Conservation (phyloP, 2,113 vertebrate genomes). For the Xenopus borealis region DNA sequence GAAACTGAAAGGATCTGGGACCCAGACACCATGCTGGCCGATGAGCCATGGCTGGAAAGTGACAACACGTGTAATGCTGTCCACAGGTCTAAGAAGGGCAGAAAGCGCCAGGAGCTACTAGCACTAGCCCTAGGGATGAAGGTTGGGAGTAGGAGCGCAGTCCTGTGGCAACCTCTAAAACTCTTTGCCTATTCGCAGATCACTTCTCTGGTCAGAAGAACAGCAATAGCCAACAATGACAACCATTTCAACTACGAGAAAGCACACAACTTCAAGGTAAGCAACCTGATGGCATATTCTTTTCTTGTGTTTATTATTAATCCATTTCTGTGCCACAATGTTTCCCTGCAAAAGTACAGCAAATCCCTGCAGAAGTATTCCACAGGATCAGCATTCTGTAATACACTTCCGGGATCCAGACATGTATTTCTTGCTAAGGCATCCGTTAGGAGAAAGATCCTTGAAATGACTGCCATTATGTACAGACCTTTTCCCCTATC, state of each 20-base stretch:
- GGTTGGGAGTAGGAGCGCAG: slow-evolving; percentile 76
- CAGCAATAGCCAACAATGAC: slow-evolving; percentile 84
- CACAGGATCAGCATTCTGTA: no score
- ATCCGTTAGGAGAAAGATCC: no score
- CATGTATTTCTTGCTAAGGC: no score
- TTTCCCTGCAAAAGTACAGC: no score
- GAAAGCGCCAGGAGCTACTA: slow-evolving; percentile 87
- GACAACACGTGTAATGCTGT: slow-evolving; percentile 70
- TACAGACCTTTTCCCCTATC: no score
- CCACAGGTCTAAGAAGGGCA: slow-evolving; percentile 75
- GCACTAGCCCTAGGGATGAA: slow-evolving; percentile 86
- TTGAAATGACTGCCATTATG: no score
- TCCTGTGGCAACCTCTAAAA: slow-evolving; percentile 96
- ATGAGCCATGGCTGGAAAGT: slow-evolving; percentile 71
- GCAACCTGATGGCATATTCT: slow-evolving; percentile 28
- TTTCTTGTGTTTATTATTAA: no score
- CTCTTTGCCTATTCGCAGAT: slow-evolving; percentile 97
- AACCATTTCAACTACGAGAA: slow-evolving; percentile 94
- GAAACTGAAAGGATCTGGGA: slow-evolving; percentile 72
- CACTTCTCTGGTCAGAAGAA: slow-evolving; percentile 84
- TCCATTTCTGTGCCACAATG: no score
- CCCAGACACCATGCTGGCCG: slow-evolving; percentile 60
- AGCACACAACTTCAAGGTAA: slow-evolving; percentile 98
- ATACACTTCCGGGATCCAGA: no score
- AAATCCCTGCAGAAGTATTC: no score